phyloP scores from a whole-genome alignment of 2,888 invertebrate species.

The Limnephilus auricula region DNA sequence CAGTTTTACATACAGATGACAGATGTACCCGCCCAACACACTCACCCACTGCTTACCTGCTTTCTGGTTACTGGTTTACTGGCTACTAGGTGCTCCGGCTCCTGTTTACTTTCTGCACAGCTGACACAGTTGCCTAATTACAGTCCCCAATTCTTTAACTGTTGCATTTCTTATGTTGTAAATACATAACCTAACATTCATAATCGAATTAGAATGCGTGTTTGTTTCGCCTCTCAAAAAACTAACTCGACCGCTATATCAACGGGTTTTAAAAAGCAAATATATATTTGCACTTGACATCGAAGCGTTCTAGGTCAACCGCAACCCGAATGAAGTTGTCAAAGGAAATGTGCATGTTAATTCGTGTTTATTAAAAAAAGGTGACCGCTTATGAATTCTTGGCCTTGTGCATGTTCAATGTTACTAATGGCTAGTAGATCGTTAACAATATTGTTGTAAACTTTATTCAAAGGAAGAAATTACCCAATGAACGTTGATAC shows the following conservation, averaged over 20 bases:
- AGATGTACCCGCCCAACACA: conserved; percentile 16
- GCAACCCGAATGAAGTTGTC: background rate
- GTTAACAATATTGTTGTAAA: background rate
- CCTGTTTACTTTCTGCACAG: background rate
- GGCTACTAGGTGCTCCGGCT: too few species aligned
- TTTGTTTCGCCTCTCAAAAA: background rate
- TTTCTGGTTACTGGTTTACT: too few species aligned
- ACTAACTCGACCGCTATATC: background rate
- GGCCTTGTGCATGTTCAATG: background rate
- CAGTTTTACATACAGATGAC: background rate
- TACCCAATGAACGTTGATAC: background rate
- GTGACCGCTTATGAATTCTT: background rate
- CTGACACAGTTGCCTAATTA: background rate
- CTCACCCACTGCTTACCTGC: background rate
- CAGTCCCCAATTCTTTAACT: background rate
- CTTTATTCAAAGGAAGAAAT: background rate
- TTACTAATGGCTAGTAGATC: background rate
- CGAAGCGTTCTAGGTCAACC: background rate
- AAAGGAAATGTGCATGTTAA: background rate
- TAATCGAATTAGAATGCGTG: background rate
- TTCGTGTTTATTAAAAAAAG: background rate
- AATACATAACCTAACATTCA: background rate
- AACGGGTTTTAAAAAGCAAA: background rate
- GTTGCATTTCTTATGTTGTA: too few species aligned
- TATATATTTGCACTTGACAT: conserved; percentile 2